Percentiles rank a stretch among this genome's conserved stretches.
Evolutionary conservation across 2,797 vertebrate genomes (phyloP).

Genomic region (Graptemys geographica): DNA sequence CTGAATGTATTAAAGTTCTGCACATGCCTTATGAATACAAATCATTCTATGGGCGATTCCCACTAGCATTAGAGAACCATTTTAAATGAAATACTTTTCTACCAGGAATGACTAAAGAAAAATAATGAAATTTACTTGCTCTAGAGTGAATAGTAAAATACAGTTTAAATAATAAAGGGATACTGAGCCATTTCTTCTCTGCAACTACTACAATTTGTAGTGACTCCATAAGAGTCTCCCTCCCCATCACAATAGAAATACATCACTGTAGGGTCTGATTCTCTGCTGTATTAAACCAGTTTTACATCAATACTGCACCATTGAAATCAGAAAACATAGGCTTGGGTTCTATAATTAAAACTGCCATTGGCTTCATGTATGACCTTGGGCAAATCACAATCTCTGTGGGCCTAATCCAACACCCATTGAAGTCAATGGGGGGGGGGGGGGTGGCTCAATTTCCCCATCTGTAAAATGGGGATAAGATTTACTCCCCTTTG

Average conservation of each 20-base stretch:
- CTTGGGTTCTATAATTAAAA: neutral
- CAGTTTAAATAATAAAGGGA: neutral
- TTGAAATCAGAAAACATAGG: neutral
- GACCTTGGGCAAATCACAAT: neutral
- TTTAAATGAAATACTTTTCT: conserved; percentile 54
- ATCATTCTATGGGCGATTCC: conserved; percentile 53
- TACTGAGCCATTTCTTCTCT: neutral
- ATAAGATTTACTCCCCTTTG: neutral
- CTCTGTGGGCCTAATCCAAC: neutral
- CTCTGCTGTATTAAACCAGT: neutral
- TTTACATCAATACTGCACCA: neutral
- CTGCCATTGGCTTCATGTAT: neutral
- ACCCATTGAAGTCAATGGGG: neutral
- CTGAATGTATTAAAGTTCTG: conserved; percentile 47
- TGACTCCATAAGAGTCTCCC: neutral
- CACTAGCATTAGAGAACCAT: conserved; percentile 43
- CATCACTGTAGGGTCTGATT: neutral
- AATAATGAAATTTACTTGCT: conserved; percentile 60
- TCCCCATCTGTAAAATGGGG: neutral
- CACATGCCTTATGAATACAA: conserved; percentile 45
- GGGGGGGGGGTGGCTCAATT: neutral
- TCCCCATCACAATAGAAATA: neutral
- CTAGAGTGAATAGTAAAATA: conserved; percentile 59
- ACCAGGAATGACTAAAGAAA: conserved; percentile 35
- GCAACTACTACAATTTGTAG: accelerated